A percentile compares a stretch with the other conserved stretches of the same genome.
Evolutionary conservation across 2,113 vertebrate species (phyloP).

Genomic region (Struthidea cinerea): DNA sequence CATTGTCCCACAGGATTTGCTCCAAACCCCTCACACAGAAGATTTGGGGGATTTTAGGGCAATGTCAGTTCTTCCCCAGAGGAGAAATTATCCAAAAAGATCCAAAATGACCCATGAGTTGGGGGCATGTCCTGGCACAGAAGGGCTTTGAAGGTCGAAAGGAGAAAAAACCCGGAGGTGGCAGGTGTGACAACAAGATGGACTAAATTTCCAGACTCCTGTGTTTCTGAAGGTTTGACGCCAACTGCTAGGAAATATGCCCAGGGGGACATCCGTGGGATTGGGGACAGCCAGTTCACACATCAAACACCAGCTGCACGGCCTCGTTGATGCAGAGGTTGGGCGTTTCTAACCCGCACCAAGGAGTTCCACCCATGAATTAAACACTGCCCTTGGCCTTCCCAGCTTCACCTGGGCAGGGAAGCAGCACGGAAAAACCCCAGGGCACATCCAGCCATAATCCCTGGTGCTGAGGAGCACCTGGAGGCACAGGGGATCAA

Average conservation of each 20-base stretch:
- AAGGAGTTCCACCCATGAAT: neutral
- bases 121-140: neutral
- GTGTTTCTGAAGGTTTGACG: neutral
- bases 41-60: neutral
- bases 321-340: rapidly evolving
- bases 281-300: neutral
- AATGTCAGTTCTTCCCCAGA: rapidly evolving
- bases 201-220: neutral
- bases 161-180: neutral
- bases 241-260: neutral
- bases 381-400: neutral
- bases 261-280: rapidly evolving
- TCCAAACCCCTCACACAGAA: neutral
- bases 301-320: rapidly evolving
- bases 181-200: rapidly evolving
- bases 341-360: neutral
- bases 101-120: neutral
- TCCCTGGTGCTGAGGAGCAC: neutral
- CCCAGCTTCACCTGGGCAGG: neutral
- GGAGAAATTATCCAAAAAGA: neutral
- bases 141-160: neutral
- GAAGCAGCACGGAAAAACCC: neutral
- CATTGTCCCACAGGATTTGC: neutral
- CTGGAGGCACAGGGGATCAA: rapidly evolving
- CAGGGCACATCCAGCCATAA: neutral